phyloP scores from a whole-genome alignment of 2,888 invertebrate species.

The Portevinia maculata region DNA sequence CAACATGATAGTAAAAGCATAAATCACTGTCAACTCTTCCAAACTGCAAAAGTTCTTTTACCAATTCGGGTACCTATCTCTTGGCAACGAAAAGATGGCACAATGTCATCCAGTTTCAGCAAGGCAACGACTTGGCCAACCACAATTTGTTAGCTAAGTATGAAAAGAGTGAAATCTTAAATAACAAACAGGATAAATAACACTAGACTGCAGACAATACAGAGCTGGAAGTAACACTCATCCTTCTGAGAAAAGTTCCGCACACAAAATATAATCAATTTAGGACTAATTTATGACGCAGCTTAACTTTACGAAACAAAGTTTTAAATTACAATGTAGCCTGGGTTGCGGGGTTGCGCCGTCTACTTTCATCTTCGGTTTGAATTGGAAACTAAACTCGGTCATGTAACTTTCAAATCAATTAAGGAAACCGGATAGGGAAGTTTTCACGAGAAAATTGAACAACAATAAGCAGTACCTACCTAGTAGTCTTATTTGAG shows the following conservation, averaged over 20 bases:
- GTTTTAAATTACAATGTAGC: conserved; percentile 1
- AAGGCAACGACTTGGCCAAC: too few relatives aligned
- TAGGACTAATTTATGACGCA: neutral
- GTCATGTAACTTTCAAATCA: neutral
- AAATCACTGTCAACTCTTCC: too few relatives aligned
- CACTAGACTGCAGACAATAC: neutral
- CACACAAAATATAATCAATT: neutral
- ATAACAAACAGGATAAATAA: neutral
- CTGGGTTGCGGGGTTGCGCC: neutral
- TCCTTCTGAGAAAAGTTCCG: neutral
- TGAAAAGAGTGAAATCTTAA: neutral
- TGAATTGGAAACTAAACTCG: neutral
- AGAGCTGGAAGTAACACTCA: neutral
- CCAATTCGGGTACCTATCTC: too few relatives aligned
- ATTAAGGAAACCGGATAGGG: neutral
- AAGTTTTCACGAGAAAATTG: neutral
- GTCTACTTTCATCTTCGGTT: neutral
- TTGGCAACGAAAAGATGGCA: too few relatives aligned
- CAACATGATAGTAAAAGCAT: too few relatives aligned
- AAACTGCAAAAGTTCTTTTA: too few relatives aligned
- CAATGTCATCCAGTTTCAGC: too few relatives aligned
- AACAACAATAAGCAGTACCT: neutral
- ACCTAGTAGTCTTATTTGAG: too few relatives aligned
- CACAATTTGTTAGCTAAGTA: neutral
- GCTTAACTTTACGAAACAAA: conserved; percentile 1